Percentiles rank a stretch among this genome's conserved stretches.
Conservation (phyloP, 2,113 vertebrate species). For the Periophthalmus modestus region DNA sequence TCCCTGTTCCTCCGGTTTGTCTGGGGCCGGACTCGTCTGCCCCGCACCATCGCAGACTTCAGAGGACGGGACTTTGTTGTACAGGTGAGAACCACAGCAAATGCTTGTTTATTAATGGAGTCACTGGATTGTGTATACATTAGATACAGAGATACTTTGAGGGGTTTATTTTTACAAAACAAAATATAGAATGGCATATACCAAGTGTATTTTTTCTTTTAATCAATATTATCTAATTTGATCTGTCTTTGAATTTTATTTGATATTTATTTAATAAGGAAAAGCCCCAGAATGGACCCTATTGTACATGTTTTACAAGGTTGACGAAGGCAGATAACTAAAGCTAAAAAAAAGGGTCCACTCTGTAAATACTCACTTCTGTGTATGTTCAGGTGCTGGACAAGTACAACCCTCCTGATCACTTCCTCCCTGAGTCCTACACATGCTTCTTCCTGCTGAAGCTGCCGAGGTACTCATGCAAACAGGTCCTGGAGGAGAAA, state of each 20-base stretch:
- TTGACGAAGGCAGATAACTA: background rate
- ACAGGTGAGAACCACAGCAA: slow-evolving; percentile 79
- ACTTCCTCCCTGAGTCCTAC: slow-evolving; percentile 98
- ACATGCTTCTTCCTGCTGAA: slow-evolving; percentile 99
- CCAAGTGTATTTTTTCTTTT: too few relatives aligned
- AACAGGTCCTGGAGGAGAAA: slow-evolving; percentile 95
- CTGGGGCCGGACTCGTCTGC: slow-evolving; percentile 95
- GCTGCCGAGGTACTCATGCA: slow-evolving; percentile 95
- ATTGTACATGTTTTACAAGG: too few relatives aligned
- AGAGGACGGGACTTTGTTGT: slow-evolving; percentile 96
- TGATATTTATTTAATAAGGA: too few relatives aligned
- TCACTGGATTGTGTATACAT: background rate
- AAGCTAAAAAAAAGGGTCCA: too few relatives aligned
- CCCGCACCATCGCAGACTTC: slow-evolving; percentile 98
- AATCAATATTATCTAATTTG: too few relatives aligned
- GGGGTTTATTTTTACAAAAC: too few relatives aligned
- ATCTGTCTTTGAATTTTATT: too few relatives aligned
- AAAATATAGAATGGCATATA: too few relatives aligned
- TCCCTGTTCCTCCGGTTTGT: slow-evolving; percentile 97
- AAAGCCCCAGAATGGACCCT: too few relatives aligned
- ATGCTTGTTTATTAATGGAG: background rate
- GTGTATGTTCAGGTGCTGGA: slow-evolving; percentile 85
- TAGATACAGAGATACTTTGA: too few relatives aligned
- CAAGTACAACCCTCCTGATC: slow-evolving; percentile 97
- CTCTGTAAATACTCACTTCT: background rate